Base-by-base conservation (phyloP, 2,888 invertebrate genomes). In the Deladenus siricidicola region DNA sequence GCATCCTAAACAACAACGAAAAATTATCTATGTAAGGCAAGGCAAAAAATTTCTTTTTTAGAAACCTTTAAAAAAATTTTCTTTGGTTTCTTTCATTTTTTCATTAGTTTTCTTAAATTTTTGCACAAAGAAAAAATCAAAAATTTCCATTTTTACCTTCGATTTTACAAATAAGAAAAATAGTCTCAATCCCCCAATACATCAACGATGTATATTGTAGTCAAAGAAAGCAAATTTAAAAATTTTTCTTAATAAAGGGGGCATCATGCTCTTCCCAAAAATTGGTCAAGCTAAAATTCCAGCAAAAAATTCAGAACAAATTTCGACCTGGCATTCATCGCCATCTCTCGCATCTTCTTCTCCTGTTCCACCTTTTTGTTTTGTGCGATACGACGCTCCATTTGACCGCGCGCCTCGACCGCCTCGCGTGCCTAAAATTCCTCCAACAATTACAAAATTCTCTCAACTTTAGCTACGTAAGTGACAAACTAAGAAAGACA, bases 321-420 rank as follows among this genome's bases (percentile, higher is more conserved):
- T 49, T 45, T n/a, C 2, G 6, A 48, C 55, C 69, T 65, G 4
- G 68, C 68, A 48, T 67, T 45, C 44, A 92, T 91, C 2, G 98
- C 98, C 80, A 98, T 83, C 80, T 88, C 85, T 47, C 93, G 84
- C 74, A 99, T 82, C 82, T 90, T 88, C 70, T 94, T 94, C 79
- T 99, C 78, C 54, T 78, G 76, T 49, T 77, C 77, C 21, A 69
- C 62, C 79, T 98, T 98, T 80, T 98, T 94, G 73, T 94, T 89
- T 80, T 96, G 93, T 0, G 96, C 96, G 68, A 96, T 80, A 81
- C 92, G 89, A 82, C 91, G 89, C 80, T 98, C 96, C 1, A 98
- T 83, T 78, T 94, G 91, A 0, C 94, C 91, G 29, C 98, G 83
- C 71, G 91, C 90, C 79, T 98, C 96, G 0, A 99, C 96, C 1